A percentile compares a stretch with the other conserved stretches of the same genome.
Conservation (phyloP, 35 echinoderm and acorn worm species). For the Diadema setosum region DNA sequence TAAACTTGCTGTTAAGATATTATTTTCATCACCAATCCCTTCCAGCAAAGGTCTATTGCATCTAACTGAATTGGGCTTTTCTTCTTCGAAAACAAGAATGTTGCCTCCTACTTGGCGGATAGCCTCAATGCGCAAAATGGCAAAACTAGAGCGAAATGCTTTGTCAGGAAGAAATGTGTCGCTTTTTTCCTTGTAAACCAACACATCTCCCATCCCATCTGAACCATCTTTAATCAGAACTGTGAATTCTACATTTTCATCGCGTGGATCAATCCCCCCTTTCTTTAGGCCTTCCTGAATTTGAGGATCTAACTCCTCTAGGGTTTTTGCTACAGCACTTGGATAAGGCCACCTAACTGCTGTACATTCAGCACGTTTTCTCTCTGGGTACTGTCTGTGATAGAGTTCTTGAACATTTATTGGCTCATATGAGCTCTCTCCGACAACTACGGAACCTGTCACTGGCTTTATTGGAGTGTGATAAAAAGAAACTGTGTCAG, state of each 20-base stretch:
- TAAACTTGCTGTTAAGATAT: neutral
- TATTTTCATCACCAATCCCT: slow-evolving; percentile 37
- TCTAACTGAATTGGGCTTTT: neutral
- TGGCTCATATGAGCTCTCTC: neutral
- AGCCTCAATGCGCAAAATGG: neutral
- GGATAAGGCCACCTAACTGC: slow-evolving; percentile 22
- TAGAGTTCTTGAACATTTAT: neutral
- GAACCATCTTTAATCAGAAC: slow-evolving; percentile 27
- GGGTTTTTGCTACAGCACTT: slow-evolving; percentile 45
- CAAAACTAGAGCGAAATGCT: slow-evolving; percentile 36
- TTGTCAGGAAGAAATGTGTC: slow-evolving; percentile 30
- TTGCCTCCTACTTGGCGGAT: neutral
- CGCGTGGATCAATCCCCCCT: neutral
- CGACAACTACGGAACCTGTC: neutral
- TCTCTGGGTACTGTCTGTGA: neutral
- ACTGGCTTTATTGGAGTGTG: neutral
- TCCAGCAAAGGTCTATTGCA: slow-evolving; percentile 17
- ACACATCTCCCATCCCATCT: slow-evolving; percentile 40
- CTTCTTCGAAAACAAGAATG: neutral
- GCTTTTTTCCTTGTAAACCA: neutral
- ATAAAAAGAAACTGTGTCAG: neutral
- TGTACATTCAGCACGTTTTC: neutral
- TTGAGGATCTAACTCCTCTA: slow-evolving; percentile 33
- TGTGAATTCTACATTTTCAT: neutral
- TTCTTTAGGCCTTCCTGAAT: neutral